phyloP scores from a whole-genome alignment of 2,113 vertebrate species.

The Gymnobelideus leadbeateri region DNA sequence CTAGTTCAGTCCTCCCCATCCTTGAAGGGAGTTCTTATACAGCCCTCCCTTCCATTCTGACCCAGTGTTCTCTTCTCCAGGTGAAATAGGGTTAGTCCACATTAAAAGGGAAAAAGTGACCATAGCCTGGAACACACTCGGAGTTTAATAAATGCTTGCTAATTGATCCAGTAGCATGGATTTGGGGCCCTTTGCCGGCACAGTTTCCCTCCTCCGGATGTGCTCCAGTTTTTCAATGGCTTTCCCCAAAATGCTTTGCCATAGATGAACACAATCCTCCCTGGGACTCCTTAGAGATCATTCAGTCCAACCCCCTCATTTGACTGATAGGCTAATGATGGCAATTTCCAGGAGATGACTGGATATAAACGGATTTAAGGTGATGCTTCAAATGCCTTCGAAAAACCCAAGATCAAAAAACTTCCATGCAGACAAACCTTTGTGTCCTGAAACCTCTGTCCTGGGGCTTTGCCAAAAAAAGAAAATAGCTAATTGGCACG shows the following conservation, averaged over 20 bases:
- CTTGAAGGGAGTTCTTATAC: background rate
- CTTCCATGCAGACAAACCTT: background rate
- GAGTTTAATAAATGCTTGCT: background rate
- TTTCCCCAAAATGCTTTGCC: background rate
- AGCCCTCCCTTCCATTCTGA: background rate
- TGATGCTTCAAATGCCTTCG: background rate
- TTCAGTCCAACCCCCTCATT: background rate
- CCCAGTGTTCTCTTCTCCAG: background rate
- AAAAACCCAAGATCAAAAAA: constrained; percentile 50
- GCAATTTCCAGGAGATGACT: background rate
- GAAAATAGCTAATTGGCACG: constrained; percentile 47
- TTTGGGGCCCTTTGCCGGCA: background rate
- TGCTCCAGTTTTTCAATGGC: background rate
- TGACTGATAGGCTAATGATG: background rate
- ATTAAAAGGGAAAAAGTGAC: background rate
- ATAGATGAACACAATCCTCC: background rate
- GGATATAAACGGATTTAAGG: constrained; percentile 16
- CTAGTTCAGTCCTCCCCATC: background rate
- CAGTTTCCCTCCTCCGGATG: background rate
- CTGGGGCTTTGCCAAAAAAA: constrained; percentile 47
- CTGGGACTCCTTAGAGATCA: background rate
- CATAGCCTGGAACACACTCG: background rate
- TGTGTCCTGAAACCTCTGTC: constrained; percentile 48
- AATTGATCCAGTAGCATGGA: background rate
- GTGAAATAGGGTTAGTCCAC: background rate